Percentiles rank a stretch among this genome's conserved stretches.
Conservation (phyloP, 2,113 vertebrate species). For the Brevimyrus niger region DNA sequence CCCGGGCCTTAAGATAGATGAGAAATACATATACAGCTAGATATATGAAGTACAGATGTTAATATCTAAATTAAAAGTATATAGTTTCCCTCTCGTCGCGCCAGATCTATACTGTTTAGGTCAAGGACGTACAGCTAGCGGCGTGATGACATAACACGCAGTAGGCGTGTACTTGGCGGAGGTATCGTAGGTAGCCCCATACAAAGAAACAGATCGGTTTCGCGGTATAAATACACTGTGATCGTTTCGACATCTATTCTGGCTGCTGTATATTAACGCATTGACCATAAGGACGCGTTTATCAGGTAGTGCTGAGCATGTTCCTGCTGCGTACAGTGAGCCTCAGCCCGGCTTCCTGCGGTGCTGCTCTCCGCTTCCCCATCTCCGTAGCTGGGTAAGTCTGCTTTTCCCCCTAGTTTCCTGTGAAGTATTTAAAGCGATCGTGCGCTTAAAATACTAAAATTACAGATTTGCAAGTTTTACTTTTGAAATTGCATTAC, state of each 20-base stretch:
- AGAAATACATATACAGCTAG: not conserved
- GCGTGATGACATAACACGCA: not conserved
- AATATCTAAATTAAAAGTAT: not conserved
- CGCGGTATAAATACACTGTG: not conserved
- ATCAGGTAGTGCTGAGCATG: slow-evolving; percentile 38
- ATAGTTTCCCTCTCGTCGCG: not conserved
- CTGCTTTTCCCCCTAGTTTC: not conserved
- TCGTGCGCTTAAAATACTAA: not conserved
- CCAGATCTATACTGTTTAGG: not conserved
- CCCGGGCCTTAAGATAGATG: not conserved
- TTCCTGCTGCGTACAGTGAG: slow-evolving; percentile 51
- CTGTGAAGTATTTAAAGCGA: not conserved
- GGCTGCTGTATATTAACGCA: not conserved
- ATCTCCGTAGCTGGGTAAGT: slow-evolving; percentile 45
- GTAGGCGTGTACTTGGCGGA: not conserved
- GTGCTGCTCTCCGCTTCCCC: slow-evolving; percentile 39
- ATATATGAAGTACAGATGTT: not conserved
- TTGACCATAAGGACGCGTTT: not conserved
- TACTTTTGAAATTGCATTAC: not conserved
- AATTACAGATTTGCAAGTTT: not conserved
- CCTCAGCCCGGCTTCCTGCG: slow-evolving; percentile 46
- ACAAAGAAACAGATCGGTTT: not conserved
- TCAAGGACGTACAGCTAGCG: not conserved
- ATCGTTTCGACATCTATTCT: not conserved
- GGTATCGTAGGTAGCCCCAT: not conserved